These are phyloP conservation scores for Polyommatus icarus DNA, from an alignment of 2,888 invertebrate genomes.

Conservation along the genomic window DNA sequence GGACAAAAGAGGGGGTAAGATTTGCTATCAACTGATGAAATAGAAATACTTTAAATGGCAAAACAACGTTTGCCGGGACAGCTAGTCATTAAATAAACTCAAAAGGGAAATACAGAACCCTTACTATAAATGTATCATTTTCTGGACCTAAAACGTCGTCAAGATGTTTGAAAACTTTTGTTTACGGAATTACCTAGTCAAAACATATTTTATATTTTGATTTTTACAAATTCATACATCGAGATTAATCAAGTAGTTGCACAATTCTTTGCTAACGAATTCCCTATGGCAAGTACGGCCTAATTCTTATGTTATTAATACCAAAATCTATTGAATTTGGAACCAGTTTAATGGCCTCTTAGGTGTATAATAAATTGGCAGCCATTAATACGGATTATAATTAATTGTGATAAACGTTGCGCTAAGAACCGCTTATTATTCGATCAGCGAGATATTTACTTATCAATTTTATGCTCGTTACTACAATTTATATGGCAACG, in stretches of 20 bases:
- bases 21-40: too few relatives aligned
- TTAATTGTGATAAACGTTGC: not conserved
- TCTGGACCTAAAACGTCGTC: too few relatives aligned
- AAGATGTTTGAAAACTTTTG: too few relatives aligned
- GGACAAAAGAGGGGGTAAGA: too few relatives aligned
- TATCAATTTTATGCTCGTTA: conserved; percentile 19
- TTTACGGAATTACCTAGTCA: not conserved
- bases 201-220: not conserved
- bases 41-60: too few relatives aligned
- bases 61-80: too few relatives aligned
- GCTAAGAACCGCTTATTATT: conserved; percentile 11
- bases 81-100: too few relatives aligned
- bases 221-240: too few relatives aligned
- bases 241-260: not conserved
- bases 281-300: not conserved
- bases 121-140: too few relatives aligned
- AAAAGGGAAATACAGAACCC: too few relatives aligned
- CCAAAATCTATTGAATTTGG: not conserved
- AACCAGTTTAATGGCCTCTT: not conserved
- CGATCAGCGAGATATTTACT: not conserved
- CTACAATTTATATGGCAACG: conserved; percentile 23
- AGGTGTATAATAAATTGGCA: not conserved
- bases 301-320: not conserved
- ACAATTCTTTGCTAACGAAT: not conserved
- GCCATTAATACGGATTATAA: not conserved